Conservation (phyloP, 2,888 invertebrate genomes). For the Pantelozetes paolii region DNA sequence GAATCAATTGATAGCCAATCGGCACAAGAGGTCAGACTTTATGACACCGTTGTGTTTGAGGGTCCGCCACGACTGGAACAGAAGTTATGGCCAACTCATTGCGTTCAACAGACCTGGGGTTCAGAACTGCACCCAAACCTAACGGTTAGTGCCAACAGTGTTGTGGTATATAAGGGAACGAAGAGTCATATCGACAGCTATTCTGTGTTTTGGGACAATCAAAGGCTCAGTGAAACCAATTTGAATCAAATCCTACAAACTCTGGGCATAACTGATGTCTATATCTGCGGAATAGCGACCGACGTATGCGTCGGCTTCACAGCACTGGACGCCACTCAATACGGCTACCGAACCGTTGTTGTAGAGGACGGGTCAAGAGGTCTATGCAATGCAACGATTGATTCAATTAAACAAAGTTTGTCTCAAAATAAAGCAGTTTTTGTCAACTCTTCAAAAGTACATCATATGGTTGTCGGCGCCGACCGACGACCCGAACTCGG, state of each 20-base stretch:
- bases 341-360: conserved; percentile 81
- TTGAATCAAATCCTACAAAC: conserved; percentile 72
- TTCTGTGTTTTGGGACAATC: conserved; percentile 98
- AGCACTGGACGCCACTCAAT: conserved; percentile 60
- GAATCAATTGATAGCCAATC: conserved; percentile 66
- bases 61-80: conserved; percentile 72
- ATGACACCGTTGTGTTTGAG: conserved; percentile 88
- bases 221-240: conserved; percentile 79
- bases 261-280: conserved; percentile 81
- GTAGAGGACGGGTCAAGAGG: conserved; percentile 88
- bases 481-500: conserved; percentile 82
- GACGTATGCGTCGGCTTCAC: conserved; percentile 79
- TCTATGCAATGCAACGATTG: conserved; percentile 55
- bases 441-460: conserved; percentile 68
- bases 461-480: conserved; percentile 72
- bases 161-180: conserved; percentile 83
- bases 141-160: conserved; percentile 64
- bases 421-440: conserved; percentile 67
- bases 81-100: conserved; percentile 91
- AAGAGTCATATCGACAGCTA: conserved; percentile 94
- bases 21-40: conserved; percentile 53
- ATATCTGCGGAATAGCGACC: conserved; percentile 88
- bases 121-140: conserved; percentile 85
- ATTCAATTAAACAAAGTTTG: neutral
- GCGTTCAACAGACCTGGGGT: conserved; percentile 92